Percentiles rank a stretch among this genome's conserved stretches.
Evolutionary conservation across 2,888 invertebrate species (phyloP).

Genomic region (Sialis lutaria): DNA sequence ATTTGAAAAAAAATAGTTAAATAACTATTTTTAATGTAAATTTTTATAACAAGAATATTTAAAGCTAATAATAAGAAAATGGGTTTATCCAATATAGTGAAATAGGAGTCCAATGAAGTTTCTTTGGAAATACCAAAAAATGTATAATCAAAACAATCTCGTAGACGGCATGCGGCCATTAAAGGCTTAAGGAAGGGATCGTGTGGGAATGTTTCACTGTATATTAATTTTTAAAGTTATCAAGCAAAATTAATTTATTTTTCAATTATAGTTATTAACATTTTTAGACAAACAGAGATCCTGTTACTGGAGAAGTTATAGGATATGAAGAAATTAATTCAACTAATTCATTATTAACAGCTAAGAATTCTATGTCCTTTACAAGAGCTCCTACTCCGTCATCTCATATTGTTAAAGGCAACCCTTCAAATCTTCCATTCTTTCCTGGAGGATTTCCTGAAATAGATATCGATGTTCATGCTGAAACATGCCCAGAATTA

Average conservation of each 20-base stretch:
- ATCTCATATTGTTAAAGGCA: slow-evolving; percentile 53
- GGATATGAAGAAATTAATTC: slow-evolving; percentile 44
- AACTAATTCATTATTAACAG: slow-evolving; percentile 40
- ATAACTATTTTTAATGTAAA: not conserved
- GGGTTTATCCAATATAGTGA: too few species aligned
- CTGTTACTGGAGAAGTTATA: slow-evolving; percentile 54
- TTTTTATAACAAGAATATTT: too few species aligned
- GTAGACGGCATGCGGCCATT: too few species aligned
- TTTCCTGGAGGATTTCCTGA: slow-evolving; percentile 67
- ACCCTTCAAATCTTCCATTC: slow-evolving; percentile 67
- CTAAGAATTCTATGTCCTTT: slow-evolving; percentile 64
- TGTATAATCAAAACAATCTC: too few species aligned
- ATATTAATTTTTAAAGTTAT: not conserved
- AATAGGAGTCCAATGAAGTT: too few species aligned
- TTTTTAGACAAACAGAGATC: slow-evolving; percentile 48
- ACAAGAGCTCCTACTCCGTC: slow-evolving; percentile 58
- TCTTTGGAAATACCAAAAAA: too few species aligned
- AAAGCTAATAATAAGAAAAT: too few species aligned
- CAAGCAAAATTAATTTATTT: not conserved
- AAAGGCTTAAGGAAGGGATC: too few species aligned
- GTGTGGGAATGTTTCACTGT: too few species aligned
- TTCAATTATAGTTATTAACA: not conserved
- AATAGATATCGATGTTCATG: slow-evolving; percentile 30
- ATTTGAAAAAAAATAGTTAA: not conserved
- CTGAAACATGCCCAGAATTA: slow-evolving; percentile 25